Evolutionary conservation across 2,797 vertebrate species (phyloP).

Genomic region (Phalanger gymnotis): DNA sequence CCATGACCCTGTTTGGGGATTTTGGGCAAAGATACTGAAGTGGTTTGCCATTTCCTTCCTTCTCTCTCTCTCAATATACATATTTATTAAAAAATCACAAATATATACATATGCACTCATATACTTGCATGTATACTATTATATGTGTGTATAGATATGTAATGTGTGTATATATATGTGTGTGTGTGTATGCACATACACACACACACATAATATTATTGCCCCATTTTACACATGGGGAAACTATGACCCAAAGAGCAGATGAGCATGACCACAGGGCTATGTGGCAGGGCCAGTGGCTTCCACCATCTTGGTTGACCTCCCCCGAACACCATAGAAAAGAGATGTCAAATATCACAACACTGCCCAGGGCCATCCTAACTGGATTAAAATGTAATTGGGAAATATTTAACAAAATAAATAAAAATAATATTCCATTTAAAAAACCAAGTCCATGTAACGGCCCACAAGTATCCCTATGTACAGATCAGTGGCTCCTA

Average conservation of each 20-base stretch:
- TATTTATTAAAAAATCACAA: neutral
- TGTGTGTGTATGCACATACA: neutral
- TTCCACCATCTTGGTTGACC: neutral
- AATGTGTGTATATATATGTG: neutral
- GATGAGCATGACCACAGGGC: neutral
- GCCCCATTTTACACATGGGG: no score
- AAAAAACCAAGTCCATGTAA: neutral
- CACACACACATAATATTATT: neutral
- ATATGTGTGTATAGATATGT: no score
- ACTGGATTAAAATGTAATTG: neutral
- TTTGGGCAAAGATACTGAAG: neutral
- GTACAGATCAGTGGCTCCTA: neutral
- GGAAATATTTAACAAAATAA: neutral
- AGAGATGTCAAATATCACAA: neutral
- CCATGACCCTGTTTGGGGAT: neutral
- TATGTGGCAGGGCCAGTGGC: neutral
- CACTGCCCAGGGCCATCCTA: neutral
- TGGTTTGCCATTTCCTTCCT: no score
- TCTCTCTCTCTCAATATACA: no score
- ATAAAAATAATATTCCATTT: neutral
- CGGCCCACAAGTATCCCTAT: neutral
- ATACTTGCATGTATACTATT: no score
- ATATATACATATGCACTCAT: no score
- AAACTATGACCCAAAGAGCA: neutral
- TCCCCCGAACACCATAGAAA: neutral